Evolutionary conservation across 2,113 vertebrate genomes (phyloP).

Genomic region (Thunnus thynnus): DNA sequence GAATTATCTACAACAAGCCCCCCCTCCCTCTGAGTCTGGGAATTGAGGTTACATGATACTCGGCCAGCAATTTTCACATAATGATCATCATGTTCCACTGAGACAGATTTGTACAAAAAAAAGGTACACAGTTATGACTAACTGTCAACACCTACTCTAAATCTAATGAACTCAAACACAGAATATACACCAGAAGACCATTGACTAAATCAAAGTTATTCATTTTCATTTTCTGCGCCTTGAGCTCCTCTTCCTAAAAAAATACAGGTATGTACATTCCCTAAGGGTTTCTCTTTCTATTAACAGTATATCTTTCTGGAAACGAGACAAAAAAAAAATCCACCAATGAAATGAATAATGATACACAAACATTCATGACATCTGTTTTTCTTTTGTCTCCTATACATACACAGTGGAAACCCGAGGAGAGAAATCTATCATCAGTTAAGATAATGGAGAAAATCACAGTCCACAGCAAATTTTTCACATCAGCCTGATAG

Average conservation of each 20-base stretch:
- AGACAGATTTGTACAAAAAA: conserved; percentile 44
- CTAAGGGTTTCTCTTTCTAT: conserved; percentile 45
- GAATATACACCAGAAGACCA: conserved; percentile 53
- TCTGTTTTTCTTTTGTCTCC: conserved; percentile 83
- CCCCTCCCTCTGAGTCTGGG: conserved; percentile 24
- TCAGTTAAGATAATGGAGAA: conserved; percentile 78
- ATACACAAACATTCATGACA: conserved; percentile 76
- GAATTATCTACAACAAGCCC: conserved; percentile 61
- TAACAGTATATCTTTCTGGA: conserved; percentile 66
- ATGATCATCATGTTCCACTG: conserved; percentile 61
- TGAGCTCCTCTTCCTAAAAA: conserved; percentile 45
- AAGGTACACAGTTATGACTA: conserved; percentile 57
- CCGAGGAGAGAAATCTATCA: conserved; percentile 77
- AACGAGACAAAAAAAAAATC: conserved; percentile 47
- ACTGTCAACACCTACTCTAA: conserved; percentile 68
- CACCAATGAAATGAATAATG: conserved; percentile 71
- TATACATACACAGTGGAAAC: conserved; percentile 65
- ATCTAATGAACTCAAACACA: conserved; percentile 62
- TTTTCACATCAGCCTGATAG: conserved; percentile 79
- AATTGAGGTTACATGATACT: conserved; percentile 70
- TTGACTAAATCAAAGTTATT: conserved; percentile 55
- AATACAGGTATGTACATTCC: conserved; percentile 19
- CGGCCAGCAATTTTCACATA: conserved; percentile 58
- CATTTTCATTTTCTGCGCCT: conserved; percentile 35
- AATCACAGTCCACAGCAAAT: conserved; percentile 73